Evolutionary conservation across 2,888 invertebrate genomes (phyloP).

Genomic region (Drosophila picticornis): DNA sequence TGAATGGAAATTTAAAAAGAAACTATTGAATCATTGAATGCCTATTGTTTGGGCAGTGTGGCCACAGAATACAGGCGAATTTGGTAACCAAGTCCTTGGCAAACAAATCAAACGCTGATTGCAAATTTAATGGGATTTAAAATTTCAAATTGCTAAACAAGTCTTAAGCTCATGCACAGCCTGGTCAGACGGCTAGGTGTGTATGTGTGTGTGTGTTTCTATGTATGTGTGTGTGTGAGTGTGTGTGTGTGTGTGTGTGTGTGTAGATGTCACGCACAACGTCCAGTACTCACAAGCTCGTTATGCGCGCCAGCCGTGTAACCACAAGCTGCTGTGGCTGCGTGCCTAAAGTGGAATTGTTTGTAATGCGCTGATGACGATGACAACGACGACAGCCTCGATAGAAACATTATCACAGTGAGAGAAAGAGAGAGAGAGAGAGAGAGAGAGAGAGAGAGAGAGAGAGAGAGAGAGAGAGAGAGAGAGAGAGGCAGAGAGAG

Average conservation of each 20-base stretch:
- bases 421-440: background rate
- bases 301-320: constrained; percentile 42
- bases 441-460: background rate
- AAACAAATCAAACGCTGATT: constrained; percentile 76
- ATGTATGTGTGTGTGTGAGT: constrained; percentile 4
- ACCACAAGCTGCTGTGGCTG: constrained; percentile 75
- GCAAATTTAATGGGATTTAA: constrained; percentile 75
- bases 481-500: background rate
- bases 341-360: constrained; percentile 77
- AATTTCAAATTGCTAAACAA: constrained; percentile 75
- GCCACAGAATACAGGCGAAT: background rate
- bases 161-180: constrained; percentile 44
- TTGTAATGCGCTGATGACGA: constrained; percentile 73
- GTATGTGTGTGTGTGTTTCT: background rate
- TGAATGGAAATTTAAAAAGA: constrained; percentile 58
- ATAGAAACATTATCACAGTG: constrained; percentile 10
- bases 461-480: background rate
- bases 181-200: constrained; percentile 27
- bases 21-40: constrained; percentile 71
- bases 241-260: constrained; percentile 7
- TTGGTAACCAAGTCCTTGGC: constrained; percentile 34
- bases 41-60: constrained; percentile 46
- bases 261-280: constrained; percentile 30
- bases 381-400: constrained; percentile 33
- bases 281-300: constrained; percentile 26